phyloP scores from a whole-genome alignment of 2,888 invertebrate species.

The Coelogynopora nodosa region DNA sequence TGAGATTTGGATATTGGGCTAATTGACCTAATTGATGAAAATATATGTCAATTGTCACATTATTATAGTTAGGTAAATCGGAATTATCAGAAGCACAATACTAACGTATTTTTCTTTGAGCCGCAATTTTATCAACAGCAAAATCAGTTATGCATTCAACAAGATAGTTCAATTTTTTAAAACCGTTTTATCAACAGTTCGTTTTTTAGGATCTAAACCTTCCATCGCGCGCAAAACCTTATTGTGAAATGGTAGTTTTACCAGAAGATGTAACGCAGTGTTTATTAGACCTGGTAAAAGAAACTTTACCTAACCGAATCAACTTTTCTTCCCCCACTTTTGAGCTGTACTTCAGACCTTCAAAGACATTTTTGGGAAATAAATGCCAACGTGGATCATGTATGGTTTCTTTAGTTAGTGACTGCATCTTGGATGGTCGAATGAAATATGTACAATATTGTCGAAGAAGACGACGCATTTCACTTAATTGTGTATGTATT shows the following conservation, averaged over 20 bases:
- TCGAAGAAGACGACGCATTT: not conserved
- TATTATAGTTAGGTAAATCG: too few relatives aligned
- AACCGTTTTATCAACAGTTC: not conserved
- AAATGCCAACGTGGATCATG: not conserved
- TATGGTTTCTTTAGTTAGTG: not conserved
- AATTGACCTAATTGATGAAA: not conserved
- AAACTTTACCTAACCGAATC: not conserved
- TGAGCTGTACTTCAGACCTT: not conserved
- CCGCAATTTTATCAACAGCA: not conserved
- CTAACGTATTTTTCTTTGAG: not conserved
- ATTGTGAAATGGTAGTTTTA: not conserved
- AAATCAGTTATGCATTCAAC: not conserved
- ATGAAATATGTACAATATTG: not conserved
- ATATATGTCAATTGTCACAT: too few relatives aligned
- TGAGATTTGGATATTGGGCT: not conserved
- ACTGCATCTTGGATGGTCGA: not conserved
- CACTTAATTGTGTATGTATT: not conserved
- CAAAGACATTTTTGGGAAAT: not conserved
- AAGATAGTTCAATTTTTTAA: not conserved
- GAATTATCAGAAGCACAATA: not conserved
- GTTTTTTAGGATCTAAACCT: not conserved
- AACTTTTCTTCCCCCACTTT: not conserved
- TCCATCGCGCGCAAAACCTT: not conserved
- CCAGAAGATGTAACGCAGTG: not conserved
- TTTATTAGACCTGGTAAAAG: not conserved